A percentile compares a stretch with the other conserved stretches of the same genome.
These are phyloP conservation scores for Drosophila planitibia DNA, from an alignment of 2,888 invertebrate species.

Conservation along the genomic window DNA sequence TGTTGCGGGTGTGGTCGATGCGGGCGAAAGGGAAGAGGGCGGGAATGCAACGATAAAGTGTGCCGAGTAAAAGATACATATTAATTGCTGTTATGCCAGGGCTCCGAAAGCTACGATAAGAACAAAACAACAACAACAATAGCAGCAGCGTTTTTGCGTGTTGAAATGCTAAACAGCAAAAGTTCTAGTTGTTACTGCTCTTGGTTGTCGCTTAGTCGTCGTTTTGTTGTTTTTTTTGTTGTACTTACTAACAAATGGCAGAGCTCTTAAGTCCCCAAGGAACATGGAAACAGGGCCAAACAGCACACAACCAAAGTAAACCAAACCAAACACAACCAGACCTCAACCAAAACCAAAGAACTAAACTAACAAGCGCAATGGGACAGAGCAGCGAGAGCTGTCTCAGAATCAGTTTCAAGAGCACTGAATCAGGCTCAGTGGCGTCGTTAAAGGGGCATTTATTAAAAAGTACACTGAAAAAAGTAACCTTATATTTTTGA, in stretches of 20 bases:
- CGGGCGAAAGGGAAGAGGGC: not conserved
- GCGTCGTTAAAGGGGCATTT: constrained; percentile 12
- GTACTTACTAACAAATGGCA: constrained; percentile 57
- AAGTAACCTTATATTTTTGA: not conserved
- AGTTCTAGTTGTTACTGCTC: constrained; percentile 40
- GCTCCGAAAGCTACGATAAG: constrained; percentile 33
- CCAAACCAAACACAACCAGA: constrained; percentile 22
- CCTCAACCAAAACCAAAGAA: constrained; percentile 51
- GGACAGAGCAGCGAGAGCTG: constrained; percentile 22
- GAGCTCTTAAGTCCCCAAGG: constrained; percentile 46
- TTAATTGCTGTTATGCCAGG: constrained; percentile 69
- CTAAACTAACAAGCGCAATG: constrained; percentile 63
- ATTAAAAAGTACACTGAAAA: not conserved
- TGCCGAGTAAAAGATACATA: constrained; percentile 78
- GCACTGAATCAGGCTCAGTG: constrained; percentile 33
- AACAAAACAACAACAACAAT: constrained; percentile 10
- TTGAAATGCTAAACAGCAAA: constrained; percentile 77
- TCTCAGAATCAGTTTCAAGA: constrained; percentile 29
- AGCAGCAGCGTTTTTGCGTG: constrained; percentile 50
- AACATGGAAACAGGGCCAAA: constrained; percentile 37
- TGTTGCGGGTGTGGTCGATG: constrained; percentile 4
- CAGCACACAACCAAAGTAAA: constrained; percentile 21
- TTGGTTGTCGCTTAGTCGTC: constrained; percentile 7
- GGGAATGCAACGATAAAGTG: constrained; percentile 60
- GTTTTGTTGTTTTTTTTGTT: constrained; percentile 15